Percentiles rank a stretch among this genome's conserved stretches.
phyloP scores from a whole-genome alignment of 2,797 vertebrate species.

The Notamacropus eugenii region DNA sequence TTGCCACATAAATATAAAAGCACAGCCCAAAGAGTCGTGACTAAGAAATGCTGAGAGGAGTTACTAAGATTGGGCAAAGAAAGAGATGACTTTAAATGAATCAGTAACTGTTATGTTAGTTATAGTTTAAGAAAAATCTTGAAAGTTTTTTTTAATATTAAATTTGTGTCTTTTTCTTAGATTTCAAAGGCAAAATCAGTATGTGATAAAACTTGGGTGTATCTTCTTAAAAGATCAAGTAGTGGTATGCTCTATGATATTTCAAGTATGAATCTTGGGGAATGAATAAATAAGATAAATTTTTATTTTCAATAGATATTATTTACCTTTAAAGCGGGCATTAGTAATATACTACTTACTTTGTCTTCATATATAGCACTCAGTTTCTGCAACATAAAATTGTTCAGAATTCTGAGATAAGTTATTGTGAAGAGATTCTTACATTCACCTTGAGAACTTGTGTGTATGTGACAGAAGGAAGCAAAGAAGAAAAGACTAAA shows the following conservation, averaged over 20 bases:
- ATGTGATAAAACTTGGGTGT: not conserved
- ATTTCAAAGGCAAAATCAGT: not conserved
- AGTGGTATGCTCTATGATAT: not conserved
- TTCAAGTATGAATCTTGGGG: not conserved
- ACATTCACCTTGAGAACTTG: not conserved
- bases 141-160: not conserved
- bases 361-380: not conserved
- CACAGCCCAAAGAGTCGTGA: not conserved
- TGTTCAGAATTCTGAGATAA: not conserved
- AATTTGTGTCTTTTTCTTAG: not conserved
- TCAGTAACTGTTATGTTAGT: not conserved
- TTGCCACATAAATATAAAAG: not conserved
- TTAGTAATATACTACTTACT: not conserved
- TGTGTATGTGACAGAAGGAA: fast-evolving
- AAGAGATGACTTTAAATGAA: not conserved
- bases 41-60: not conserved
- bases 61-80: not conserved
- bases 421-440: not conserved
- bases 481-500: not conserved
- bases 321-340: not conserved
- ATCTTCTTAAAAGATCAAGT: not conserved
- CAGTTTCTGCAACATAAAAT: not conserved
- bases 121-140: not conserved
- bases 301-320: not conserved
- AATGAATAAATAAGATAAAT: not conserved